Conservation (phyloP, 2,888 invertebrate genomes). For the Drosophila colorata region DNA sequence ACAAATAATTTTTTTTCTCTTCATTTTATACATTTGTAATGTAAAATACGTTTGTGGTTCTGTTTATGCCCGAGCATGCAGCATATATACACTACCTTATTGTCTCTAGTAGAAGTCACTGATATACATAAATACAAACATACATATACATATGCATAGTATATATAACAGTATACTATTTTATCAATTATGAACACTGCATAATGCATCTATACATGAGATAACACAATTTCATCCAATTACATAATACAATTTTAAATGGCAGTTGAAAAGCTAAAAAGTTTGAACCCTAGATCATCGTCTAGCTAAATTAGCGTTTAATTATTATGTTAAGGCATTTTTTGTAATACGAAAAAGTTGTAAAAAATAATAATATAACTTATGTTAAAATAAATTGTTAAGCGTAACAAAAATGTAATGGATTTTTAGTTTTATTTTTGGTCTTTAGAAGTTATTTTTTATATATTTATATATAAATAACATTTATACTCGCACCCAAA, state of each 20-base stretch:
- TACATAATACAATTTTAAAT: conserved; percentile 44
- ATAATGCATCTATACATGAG: conserved; percentile 13
- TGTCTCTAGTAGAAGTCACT: conserved; percentile 35
- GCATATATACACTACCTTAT: conserved; percentile 35
- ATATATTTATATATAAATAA: no score
- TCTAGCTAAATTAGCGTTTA: conserved; percentile 74
- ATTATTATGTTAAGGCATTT: conserved; percentile 65
- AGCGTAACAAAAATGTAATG: conserved; percentile 53
- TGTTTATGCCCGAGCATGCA: conserved; percentile 37
- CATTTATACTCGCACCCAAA: not conserved
- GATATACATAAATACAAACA: conserved; percentile 23
- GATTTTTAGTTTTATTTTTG: conserved; percentile 9
- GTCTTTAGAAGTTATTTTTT: no score
- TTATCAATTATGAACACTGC: conserved; percentile 16
- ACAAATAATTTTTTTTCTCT: conserved; percentile 30
- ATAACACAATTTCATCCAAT: conserved; percentile 33
- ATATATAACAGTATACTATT: conserved; percentile 25
- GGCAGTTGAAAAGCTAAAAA: conserved; percentile 49
- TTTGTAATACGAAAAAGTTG: conserved; percentile 71
- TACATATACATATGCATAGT: conserved; percentile 6
- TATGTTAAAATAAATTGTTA: conserved; percentile 81
- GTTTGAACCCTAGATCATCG: conserved; percentile 45
- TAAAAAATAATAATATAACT: conserved; percentile 68
- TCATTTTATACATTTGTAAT: conserved; percentile 54
- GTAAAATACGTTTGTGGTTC: conserved; percentile 70